Conservation (phyloP, 2,113 vertebrate genomes). For the Ciconia stormi region DNA sequence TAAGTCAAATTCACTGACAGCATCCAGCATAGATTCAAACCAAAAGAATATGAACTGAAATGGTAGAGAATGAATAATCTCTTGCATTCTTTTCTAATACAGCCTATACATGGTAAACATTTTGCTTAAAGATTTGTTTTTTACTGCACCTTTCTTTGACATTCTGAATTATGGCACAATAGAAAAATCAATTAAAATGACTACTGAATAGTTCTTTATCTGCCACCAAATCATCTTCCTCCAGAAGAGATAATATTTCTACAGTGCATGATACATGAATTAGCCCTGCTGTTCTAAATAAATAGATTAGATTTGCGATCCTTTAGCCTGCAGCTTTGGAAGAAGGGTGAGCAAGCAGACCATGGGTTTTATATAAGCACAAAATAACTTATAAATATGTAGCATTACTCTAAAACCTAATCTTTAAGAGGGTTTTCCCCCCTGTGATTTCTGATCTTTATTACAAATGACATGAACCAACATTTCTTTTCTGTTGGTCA, state of each 20-base stretch:
- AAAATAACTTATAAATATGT: not conserved
- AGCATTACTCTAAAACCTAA: not conserved
- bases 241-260: conserved; percentile 33
- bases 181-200: conserved; percentile 61
- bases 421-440: not conserved
- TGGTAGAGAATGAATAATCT: not conserved
- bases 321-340: conserved; percentile 29
- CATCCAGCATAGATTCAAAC: not conserved
- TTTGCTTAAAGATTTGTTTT: conserved; percentile 38
- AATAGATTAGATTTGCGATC: not conserved
- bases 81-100: not conserved
- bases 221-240: not conserved
- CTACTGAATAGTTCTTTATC: conserved; percentile 41
- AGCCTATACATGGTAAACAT: not conserved
- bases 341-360: not conserved
- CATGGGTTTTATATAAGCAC: not conserved
- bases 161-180: conserved; percentile 6
- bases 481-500: not conserved
- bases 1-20: conserved; percentile 2
- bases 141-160: not conserved
- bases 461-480: not conserved
- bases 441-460: not conserved
- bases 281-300: conserved; percentile 20
- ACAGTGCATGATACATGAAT: conserved; percentile 1
- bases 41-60: not conserved